phyloP scores from a whole-genome alignment of 2,113 vertebrate species.

The Numida meleagris region DNA sequence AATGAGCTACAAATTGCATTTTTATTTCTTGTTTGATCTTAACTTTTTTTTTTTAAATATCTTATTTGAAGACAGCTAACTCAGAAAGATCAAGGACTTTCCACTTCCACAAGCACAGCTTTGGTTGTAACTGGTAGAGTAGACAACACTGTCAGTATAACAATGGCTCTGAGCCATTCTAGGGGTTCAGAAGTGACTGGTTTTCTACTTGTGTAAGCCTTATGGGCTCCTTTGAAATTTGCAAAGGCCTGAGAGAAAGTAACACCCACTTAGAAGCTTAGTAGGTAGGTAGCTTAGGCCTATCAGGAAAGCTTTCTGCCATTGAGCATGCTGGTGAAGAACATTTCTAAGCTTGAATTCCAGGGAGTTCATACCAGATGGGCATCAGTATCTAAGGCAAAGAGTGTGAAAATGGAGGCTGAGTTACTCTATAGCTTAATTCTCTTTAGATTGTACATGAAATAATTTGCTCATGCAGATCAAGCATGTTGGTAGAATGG shows the following conservation, averaged over 20 bases:
- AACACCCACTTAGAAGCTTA: background rate
- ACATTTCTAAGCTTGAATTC: background rate
- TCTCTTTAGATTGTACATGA: background rate
- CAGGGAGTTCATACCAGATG: background rate
- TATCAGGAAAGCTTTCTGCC: background rate
- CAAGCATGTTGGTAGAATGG: background rate
- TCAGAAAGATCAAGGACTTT: background rate
- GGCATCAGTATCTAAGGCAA: background rate
- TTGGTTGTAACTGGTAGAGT: background rate
- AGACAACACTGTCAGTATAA: background rate
- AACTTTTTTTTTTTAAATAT: background rate
- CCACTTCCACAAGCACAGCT: background rate
- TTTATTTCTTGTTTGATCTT: background rate
- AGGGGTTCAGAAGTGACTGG: background rate
- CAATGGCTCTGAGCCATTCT: background rate
- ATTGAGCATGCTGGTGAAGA: background rate
- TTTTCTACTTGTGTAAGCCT: background rate
- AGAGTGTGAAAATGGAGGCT: background rate
- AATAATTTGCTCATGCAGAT: accelerated
- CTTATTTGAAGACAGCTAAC: background rate
- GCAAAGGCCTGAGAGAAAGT: background rate
- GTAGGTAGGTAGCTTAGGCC: background rate
- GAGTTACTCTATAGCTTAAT: background rate
- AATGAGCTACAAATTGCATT: background rate
- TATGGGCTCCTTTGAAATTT: background rate